These are phyloP conservation scores for Archips xylosteana DNA, from an alignment of 2,888 invertebrate genomes.

Conservation along the genomic window DNA sequence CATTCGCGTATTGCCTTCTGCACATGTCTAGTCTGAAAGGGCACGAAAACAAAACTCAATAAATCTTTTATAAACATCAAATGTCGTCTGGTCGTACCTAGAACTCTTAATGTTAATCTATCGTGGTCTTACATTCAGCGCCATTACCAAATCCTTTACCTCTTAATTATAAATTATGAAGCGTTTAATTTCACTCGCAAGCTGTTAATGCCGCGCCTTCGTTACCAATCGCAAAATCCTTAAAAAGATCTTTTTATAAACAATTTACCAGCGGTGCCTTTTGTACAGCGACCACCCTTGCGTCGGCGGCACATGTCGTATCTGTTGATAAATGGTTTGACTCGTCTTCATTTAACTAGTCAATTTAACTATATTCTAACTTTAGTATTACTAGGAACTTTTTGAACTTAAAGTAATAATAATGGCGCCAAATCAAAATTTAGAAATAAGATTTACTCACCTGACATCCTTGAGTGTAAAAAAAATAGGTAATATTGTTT, in stretches of 20 bases:
- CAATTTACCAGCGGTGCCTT: slow-evolving; percentile 98
- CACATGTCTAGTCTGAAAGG: slow-evolving; percentile 99
- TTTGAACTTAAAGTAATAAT: slow-evolving; percentile 55
- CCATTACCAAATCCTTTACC: slow-evolving; percentile 85
- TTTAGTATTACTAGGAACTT: slow-evolving; percentile 1
- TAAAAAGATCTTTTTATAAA: slow-evolving; percentile 65
- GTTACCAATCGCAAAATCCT: slow-evolving; percentile 72
- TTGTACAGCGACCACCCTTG: slow-evolving; percentile 98
- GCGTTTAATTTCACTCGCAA: slow-evolving; percentile 77
- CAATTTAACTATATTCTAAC: background rate
- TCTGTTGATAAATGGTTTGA: slow-evolving; percentile 88
- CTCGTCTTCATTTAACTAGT: slow-evolving; percentile 59
- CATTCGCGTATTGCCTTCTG: slow-evolving; percentile 97
- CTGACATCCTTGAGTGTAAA: slow-evolving; percentile 52
- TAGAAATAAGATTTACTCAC: slow-evolving; percentile 55
- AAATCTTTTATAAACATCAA: slow-evolving; percentile 50
- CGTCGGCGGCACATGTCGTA: slow-evolving; percentile 99
- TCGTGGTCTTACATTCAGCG: slow-evolving; percentile 70
- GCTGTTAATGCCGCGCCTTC: slow-evolving; percentile 78
- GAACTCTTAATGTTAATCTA: slow-evolving; percentile 38
- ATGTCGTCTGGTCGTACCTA: slow-evolving; percentile 28
- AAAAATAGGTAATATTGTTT: slow-evolving; percentile 39
- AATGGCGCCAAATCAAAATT: slow-evolving; percentile 74
- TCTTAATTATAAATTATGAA: slow-evolving; percentile 75
- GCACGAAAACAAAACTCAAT: slow-evolving; percentile 85